Conservation (phyloP, 2,797 vertebrate genomes). For the Streptopelia turtur region DNA sequence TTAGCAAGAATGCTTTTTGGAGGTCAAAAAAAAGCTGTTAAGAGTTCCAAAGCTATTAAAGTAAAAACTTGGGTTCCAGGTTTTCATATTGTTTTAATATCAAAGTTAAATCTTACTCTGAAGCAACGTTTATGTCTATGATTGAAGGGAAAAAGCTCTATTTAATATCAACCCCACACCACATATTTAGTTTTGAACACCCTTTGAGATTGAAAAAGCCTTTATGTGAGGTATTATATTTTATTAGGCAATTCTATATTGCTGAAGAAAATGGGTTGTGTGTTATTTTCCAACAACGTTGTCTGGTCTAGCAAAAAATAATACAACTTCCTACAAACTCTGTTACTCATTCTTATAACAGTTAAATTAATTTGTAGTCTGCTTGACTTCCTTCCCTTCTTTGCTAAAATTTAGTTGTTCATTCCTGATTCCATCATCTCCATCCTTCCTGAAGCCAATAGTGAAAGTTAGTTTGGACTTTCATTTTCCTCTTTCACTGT, state of each 20-base stretch:
- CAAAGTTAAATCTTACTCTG: neutral
- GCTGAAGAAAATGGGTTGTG: neutral
- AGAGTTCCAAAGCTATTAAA: neutral
- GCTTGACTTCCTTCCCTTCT: constrained; percentile 31
- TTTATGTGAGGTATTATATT: neutral
- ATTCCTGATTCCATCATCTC: neutral
- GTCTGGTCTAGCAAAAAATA: neutral
- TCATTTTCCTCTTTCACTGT: neutral
- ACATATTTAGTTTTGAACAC: neutral
- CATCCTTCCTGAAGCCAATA: neutral
- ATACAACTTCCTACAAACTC: neutral
- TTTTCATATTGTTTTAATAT: neutral
- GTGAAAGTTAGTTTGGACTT: neutral
- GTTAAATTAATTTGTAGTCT: neutral
- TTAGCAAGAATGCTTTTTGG: neutral
- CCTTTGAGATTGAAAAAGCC: neutral
- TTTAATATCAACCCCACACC: neutral
- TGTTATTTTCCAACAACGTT: neutral
- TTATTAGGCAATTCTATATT: neutral
- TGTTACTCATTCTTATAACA: neutral
- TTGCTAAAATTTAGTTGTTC: constrained; percentile 23
- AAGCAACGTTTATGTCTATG: neutral
- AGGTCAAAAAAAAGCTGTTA: neutral
- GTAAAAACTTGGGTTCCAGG: neutral
- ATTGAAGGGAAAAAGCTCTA: neutral